phyloP scores from a whole-genome alignment of 2,113 vertebrate species.

The Phylloscopus trochiloides region DNA sequence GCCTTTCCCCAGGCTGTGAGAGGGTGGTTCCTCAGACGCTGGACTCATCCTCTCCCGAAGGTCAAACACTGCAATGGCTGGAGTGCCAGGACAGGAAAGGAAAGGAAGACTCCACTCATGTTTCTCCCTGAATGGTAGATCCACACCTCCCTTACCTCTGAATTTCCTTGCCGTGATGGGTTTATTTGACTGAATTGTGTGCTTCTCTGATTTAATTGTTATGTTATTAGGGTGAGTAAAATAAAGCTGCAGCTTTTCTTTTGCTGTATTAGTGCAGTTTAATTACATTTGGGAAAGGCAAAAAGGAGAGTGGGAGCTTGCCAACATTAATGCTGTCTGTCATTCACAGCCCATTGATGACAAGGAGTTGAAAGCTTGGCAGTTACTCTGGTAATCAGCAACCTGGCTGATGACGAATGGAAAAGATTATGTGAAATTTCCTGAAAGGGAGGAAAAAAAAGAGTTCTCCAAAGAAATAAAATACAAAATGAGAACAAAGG shows the following conservation, averaged over 20 bases:
- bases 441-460: not conserved
- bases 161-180: slow-evolving; percentile 13
- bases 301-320: slow-evolving; percentile 67
- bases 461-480: slow-evolving; percentile 47
- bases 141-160: not conserved
- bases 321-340: slow-evolving; percentile 73
- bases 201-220: slow-evolving; percentile 54
- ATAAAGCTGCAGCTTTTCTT: slow-evolving; percentile 68
- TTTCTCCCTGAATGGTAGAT: not conserved
- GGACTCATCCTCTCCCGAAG: not conserved
- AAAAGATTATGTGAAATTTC: slow-evolving; percentile 67
- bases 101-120: not conserved
- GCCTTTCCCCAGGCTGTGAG: not conserved
- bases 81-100: not conserved
- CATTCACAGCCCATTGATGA: slow-evolving; percentile 72
- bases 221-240: slow-evolving; percentile 60
- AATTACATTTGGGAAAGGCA: slow-evolving; percentile 71
- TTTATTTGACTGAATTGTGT: slow-evolving; percentile 46
- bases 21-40: not conserved
- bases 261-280: slow-evolving; percentile 58
- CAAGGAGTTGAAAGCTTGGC: slow-evolving; percentile 75
- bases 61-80: not conserved
- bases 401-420: slow-evolving; percentile 71
- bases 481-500: slow-evolving; percentile 58
- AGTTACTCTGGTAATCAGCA: slow-evolving; percentile 70